These are phyloP conservation scores for Pharmacophagus antenor DNA, from an alignment of 2,888 invertebrate genomes.

Conservation along the genomic window DNA sequence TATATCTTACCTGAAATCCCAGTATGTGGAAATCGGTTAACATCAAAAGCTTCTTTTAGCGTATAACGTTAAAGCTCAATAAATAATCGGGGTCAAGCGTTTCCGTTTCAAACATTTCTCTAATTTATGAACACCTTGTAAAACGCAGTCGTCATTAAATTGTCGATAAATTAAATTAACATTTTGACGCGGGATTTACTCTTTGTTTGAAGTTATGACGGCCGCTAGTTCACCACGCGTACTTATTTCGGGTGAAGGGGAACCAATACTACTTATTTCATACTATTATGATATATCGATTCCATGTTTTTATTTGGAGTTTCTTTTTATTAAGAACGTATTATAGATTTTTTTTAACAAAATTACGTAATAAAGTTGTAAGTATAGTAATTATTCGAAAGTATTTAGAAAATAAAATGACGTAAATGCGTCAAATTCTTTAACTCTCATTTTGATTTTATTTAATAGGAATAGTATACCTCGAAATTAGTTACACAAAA, in stretches of 20 bases:
- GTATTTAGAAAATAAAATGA: too few relatives aligned
- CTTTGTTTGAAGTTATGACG: slow-evolving; percentile 26
- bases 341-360: not conserved
- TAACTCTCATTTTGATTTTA: too few relatives aligned
- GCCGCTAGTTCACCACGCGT: slow-evolving; percentile 7
- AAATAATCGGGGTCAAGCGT: slow-evolving; percentile 27
- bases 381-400: too few relatives aligned
- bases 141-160: slow-evolving; percentile 23
- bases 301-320: not conserved
- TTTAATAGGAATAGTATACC: too few relatives aligned
- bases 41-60: slow-evolving; percentile 28
- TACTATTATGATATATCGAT: not conserved
- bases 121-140: slow-evolving; percentile 28
- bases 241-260: slow-evolving; percentile 1
- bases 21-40: slow-evolving; percentile 19
- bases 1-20: slow-evolving; percentile 19
- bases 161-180: slow-evolving; percentile 23
- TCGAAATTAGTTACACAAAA: too few relatives aligned
- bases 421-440: too few relatives aligned
- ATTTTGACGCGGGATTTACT: slow-evolving; percentile 14
- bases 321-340: too few relatives aligned
- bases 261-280: not conserved
- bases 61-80: slow-evolving; percentile 25
- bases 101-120: slow-evolving; percentile 29
- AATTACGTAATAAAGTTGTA: too few relatives aligned